Percentiles rank a stretch among this genome's conserved stretches.
phyloP scores from a whole-genome alignment of 2,113 vertebrate genomes.

The Pachycephala philippinensis region DNA sequence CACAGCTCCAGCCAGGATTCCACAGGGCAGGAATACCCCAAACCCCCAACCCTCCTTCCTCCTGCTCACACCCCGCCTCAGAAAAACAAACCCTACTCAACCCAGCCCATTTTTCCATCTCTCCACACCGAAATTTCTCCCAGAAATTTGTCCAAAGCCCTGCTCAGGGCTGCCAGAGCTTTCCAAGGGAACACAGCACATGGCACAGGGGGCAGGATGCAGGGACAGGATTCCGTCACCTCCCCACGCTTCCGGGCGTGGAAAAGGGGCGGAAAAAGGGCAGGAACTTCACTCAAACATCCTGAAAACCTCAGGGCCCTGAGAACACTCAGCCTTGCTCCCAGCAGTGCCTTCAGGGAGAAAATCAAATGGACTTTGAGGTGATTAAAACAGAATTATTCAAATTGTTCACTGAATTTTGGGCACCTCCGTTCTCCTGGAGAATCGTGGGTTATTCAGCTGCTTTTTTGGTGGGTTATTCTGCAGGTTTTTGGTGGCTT shows the following conservation, averaged over 20 bases:
- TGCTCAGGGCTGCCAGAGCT: background rate
- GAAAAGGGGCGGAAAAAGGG: background rate
- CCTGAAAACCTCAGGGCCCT: background rate
- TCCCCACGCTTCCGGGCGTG: background rate
- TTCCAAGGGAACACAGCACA: fast-evolving
- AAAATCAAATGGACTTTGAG: background rate
- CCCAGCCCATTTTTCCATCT: background rate
- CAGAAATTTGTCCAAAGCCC: background rate
- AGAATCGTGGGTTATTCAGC: background rate
- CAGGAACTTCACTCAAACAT: background rate
- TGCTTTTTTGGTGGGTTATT: background rate
- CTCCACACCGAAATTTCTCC: background rate
- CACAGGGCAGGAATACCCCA: background rate
- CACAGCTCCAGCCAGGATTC: background rate
- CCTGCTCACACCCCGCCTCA: background rate
- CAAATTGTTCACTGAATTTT: background rate
- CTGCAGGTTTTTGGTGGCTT: background rate
- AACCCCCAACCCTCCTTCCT: background rate
- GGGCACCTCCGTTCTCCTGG: background rate
- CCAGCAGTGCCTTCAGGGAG: fast-evolving
- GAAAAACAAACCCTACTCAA: background rate
- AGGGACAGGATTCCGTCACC: background rate
- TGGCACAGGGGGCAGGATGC: background rate
- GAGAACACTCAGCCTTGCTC: background rate
- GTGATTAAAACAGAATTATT: background rate